Evolutionary conservation across 1,140 invertebrate species (phyloP), one percentile per base, ranked within the genome.

Genomic region (Zeugodacus cucurbitae): DNA sequence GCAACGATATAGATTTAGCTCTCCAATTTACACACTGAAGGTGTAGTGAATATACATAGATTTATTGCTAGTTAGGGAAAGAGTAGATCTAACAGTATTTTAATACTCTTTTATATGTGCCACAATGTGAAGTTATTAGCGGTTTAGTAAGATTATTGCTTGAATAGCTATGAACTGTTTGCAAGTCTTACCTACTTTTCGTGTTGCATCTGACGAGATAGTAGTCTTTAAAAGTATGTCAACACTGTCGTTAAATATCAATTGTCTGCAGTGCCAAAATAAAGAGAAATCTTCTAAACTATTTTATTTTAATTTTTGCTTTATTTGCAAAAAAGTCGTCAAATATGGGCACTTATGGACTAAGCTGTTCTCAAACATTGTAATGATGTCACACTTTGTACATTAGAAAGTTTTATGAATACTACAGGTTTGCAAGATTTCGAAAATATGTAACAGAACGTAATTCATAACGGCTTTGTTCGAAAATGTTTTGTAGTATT

Each of bases 101-200:
- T 48, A 82, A 26, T 82, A 26, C 74, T 82, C 74, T 82, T 82
- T 48, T 82, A 10, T 82, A 48, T 82, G 74, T 26, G 41, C 41
- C 74, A 82, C 67, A 32, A 54, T 54, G 17, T 17, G 22, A 62
- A 22, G 22, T 74, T 74, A 74, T 22, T 74, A n/a, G 67, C 17
- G 67, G 62, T 74, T 74, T 20, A 41, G 29, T 32, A 62, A 62
- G 59, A 11, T 17, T 62, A n/a, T 67, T 17, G 26, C 1, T n/a
- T 74, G 67, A 37, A n/a, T 37, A n/a, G 67, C 20, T 37, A 22
- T 17, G 34, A 74, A 74, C 5, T 1, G n/a, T 74, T 37, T 41
- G 67, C 67, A 22, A 41, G 67, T 37, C 37, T 82, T 48, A 82
- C 74, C 74, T 82, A 82, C 14, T 82, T 82, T 82, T 82, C 41